These are phyloP conservation scores for Romanogobio albipinnatus DNA, from an alignment of 2,113 vertebrate species.

Conservation along the genomic window DNA sequence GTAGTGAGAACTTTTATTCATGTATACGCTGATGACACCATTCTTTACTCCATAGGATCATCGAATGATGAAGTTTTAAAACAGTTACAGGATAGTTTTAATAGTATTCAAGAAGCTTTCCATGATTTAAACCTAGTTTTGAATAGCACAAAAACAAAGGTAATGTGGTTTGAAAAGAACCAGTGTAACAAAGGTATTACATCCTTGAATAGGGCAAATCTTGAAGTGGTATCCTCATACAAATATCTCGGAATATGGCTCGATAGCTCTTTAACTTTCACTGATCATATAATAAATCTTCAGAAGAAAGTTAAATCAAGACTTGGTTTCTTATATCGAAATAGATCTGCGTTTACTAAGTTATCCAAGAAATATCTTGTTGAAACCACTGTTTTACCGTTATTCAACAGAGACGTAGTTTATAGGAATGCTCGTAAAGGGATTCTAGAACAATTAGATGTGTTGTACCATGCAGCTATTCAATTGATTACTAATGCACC, in stretches of 20 bases:
- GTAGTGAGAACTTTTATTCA: background rate
- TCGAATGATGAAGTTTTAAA: background rate
- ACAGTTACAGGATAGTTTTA: background rate
- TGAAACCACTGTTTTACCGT: too few relatives aligned
- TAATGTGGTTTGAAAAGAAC: background rate
- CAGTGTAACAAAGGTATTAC: background rate
- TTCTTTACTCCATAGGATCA: background rate
- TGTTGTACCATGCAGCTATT: too few relatives aligned
- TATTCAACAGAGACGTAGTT: too few relatives aligned
- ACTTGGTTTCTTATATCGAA: background rate
- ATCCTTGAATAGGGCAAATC: too few relatives aligned
- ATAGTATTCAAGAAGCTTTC: background rate
- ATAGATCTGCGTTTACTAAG: background rate
- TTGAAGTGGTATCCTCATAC: background rate
- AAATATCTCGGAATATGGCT: background rate
- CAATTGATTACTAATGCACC: too few relatives aligned
- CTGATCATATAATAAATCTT: background rate
- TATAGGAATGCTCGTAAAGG: too few relatives aligned
- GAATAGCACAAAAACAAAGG: background rate
- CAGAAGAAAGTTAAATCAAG: background rate
- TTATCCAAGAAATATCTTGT: too few relatives aligned
- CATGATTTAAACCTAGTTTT: background rate
- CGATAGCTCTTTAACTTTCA: background rate
- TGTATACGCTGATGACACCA: background rate
- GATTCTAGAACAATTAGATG: too few relatives aligned